These are phyloP conservation scores for Tipula unca DNA, from an alignment of 2,888 invertebrate species.

Conservation along the genomic window DNA sequence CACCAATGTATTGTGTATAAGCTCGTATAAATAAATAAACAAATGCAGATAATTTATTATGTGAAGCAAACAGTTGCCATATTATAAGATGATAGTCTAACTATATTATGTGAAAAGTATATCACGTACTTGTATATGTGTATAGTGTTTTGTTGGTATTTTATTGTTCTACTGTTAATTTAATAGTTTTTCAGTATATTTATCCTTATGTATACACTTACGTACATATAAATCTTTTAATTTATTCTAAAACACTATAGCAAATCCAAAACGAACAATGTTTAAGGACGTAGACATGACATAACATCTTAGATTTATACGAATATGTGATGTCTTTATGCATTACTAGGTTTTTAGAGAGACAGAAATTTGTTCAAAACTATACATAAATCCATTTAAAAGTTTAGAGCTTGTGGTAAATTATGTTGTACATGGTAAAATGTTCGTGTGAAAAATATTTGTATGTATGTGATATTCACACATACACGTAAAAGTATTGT, in stretches of 20 bases:
- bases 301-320: not conserved
- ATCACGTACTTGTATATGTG: not conserved
- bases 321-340: not conserved
- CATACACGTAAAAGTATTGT: too few relatives aligned
- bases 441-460: not conserved
- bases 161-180: not conserved
- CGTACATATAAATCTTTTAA: not conserved
- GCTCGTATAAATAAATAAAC: not conserved
- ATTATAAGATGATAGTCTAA: not conserved
- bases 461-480: not conserved
- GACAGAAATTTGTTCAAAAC: not conserved
- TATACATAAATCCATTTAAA: not conserved
- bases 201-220: not conserved
- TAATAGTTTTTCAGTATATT: not conserved
- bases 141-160: not conserved
- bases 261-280: not conserved
- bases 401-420: not conserved
- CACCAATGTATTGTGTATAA: not conserved
- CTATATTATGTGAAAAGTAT: not conserved
- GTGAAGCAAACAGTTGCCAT: not conserved
- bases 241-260: not conserved
- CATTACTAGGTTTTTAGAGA: not conserved
- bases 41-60: not conserved
- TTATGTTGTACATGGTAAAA: not conserved
- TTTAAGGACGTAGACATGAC: not conserved